A percentile compares a stretch with the other conserved stretches of the same genome.
Evolutionary conservation across 2,888 invertebrate species (phyloP).

Genomic region (Drosophila tanythrix): DNA sequence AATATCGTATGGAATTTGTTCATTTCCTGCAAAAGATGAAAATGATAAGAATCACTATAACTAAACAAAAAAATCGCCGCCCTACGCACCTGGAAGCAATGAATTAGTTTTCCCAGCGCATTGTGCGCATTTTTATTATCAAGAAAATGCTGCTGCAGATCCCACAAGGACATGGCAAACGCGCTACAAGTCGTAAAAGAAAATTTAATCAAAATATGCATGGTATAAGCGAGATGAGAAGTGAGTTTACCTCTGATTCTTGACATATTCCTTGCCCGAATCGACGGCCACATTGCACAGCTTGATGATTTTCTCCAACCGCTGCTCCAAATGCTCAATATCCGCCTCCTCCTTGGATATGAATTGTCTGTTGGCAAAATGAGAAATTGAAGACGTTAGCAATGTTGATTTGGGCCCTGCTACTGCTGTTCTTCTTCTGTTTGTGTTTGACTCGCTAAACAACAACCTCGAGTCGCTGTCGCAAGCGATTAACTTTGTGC

Average conservation of each 20-base stretch:
- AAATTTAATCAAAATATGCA: constrained; percentile 15
- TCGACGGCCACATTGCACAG: constrained; percentile 96
- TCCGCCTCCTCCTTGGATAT: constrained; percentile 94
- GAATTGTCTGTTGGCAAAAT: constrained; percentile 88
- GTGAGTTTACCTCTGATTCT: constrained; percentile 92
- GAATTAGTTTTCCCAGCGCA: constrained; percentile 91
- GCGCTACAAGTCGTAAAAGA: constrained; percentile 86
- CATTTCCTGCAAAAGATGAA: constrained; percentile 89
- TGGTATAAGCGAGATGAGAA: constrained; percentile 1
- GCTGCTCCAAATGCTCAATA: constrained; percentile 94
- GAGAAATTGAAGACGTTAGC: constrained; percentile 53
- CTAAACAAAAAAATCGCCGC: background rate
- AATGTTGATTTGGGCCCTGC: constrained; percentile 14
- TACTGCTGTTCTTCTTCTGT: background rate
- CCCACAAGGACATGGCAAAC: constrained; percentile 95
- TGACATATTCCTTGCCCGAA: constrained; percentile 95
- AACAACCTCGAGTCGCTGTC: constrained; percentile 33
- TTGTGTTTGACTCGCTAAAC: constrained; percentile 40
- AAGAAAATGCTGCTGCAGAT: constrained; percentile 94
- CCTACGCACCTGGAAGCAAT: constrained; percentile 87
- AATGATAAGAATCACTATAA: background rate
- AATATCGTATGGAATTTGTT: constrained; percentile 96
- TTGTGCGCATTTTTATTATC: constrained; percentile 93
- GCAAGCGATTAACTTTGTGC: constrained; percentile 53
- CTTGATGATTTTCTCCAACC: constrained; percentile 96